A percentile compares a stretch with the other conserved stretches of the same genome.
Evolutionary conservation across 2,797 vertebrate species (phyloP).

Genomic region (Pseudomugil tenellus): DNA sequence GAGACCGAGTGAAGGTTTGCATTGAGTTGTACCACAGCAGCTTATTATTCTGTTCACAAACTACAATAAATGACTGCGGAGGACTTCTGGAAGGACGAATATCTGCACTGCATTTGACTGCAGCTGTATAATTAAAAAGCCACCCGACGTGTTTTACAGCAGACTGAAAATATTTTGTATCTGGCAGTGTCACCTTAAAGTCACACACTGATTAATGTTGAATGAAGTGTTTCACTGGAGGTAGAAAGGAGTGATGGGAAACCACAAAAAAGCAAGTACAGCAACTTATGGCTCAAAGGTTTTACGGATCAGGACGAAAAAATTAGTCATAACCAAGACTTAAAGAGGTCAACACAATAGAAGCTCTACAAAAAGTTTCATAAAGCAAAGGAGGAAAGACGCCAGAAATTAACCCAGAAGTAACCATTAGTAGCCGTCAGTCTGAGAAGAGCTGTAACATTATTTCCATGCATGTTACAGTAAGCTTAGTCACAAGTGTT

Average conservation of each 20-base stretch:
- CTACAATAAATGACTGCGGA: conserved; percentile 35
- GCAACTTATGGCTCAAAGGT: not conserved
- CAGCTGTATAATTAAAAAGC: conserved; percentile 27
- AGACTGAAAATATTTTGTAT: not conserved
- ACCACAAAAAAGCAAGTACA: not conserved
- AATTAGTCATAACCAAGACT: too few relatives aligned
- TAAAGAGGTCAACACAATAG: too few relatives aligned
- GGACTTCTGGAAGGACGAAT: conserved; percentile 36
- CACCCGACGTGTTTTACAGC: not conserved
- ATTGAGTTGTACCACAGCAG: conserved; percentile 42
- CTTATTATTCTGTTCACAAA: conserved; percentile 37
- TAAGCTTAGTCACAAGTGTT: too few relatives aligned
- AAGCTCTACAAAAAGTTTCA: too few relatives aligned
- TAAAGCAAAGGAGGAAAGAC: not conserved
- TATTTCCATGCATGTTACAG: too few relatives aligned
- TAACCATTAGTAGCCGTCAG: too few relatives aligned
- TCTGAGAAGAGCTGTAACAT: too few relatives aligned
- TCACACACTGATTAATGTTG: conserved; percentile 1
- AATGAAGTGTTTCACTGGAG: not conserved
- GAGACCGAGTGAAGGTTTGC: conserved; percentile 21
- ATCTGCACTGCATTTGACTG: conserved; percentile 26
- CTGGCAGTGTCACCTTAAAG: not conserved
- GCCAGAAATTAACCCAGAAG: not conserved
- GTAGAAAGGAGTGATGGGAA: not conserved
- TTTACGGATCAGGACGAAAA: not conserved